Conservation (phyloP, 2,113 vertebrate genomes). For the Steatornis caripensis region DNA sequence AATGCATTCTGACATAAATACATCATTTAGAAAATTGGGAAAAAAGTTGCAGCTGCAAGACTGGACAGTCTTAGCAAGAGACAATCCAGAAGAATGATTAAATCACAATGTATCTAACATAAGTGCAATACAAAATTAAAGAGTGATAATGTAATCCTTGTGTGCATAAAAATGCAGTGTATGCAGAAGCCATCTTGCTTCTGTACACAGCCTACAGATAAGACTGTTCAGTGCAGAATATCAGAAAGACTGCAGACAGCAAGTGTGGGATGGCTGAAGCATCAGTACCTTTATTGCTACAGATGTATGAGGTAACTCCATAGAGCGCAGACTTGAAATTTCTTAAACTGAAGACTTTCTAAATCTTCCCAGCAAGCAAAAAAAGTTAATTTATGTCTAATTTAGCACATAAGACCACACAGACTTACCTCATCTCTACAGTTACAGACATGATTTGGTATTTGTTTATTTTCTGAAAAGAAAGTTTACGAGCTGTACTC, state of each 20-base stretch:
- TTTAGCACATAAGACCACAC: not conserved
- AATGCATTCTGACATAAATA: not conserved
- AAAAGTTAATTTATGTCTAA: not conserved
- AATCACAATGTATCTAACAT: not conserved
- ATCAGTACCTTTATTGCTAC: not conserved
- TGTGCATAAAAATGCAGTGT: not conserved
- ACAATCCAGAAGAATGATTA: not conserved
- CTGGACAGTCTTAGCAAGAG: not conserved
- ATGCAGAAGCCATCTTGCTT: conserved; percentile 18
- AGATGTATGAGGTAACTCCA: not conserved
- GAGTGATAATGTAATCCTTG: not conserved
- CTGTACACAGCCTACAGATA: not conserved
- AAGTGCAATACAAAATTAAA: not conserved
- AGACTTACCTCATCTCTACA: not conserved
- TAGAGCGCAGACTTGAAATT: not conserved
- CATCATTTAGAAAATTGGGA: not conserved
- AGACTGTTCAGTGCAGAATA: not conserved
- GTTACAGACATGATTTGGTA: not conserved
- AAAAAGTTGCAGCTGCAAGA: not conserved
- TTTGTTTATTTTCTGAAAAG: not conserved
- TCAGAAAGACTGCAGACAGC: not conserved
- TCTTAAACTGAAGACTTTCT: not conserved
- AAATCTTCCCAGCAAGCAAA: not conserved
- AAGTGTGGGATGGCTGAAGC: not conserved
- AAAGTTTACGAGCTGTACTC: not conserved